Percentiles rank a stretch among this genome's conserved stretches.
These are phyloP conservation scores for Agrochola lychnidis DNA, from an alignment of 2,888 invertebrate species.

Conservation along the genomic window DNA sequence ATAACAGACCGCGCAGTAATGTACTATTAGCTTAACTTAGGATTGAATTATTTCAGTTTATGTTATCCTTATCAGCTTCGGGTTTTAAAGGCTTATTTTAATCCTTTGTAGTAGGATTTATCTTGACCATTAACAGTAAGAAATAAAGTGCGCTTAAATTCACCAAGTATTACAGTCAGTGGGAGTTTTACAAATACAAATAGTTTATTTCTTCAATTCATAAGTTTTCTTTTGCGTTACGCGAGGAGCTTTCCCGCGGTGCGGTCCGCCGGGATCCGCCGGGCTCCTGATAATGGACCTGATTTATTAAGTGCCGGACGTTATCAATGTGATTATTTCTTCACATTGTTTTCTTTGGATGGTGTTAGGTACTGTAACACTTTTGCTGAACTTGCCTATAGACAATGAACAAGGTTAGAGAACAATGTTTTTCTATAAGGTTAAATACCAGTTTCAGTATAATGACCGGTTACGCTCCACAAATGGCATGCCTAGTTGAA, in stretches of 20 bases:
- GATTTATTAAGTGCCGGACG: conserved; percentile 24
- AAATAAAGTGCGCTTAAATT: too few relatives aligned
- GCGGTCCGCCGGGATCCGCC: neutral
- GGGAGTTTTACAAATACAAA: neutral
- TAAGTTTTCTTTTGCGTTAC: neutral
- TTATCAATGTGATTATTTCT: conserved; percentile 23
- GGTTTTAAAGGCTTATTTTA: too few relatives aligned
- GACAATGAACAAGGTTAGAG: neutral
- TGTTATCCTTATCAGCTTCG: too few relatives aligned
- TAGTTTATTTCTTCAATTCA: neutral
- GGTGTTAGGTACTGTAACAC: neutral
- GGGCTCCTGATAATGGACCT: neutral
- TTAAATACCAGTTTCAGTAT: neutral
- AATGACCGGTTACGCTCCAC: neutral
- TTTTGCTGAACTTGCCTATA: neutral
- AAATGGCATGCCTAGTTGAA: neutral
- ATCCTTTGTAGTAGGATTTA: too few relatives aligned
- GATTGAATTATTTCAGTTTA: too few relatives aligned
- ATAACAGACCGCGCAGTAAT: too few relatives aligned
- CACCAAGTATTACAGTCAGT: too few relatives aligned
- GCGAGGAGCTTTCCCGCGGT: too few relatives aligned
- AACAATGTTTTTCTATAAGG: neutral
- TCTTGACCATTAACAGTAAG: too few relatives aligned
- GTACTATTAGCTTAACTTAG: too few relatives aligned
- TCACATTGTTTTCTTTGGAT: conserved; percentile 18